Conservation (phyloP, 2,888 invertebrate species). For the Bombylius discolor region DNA sequence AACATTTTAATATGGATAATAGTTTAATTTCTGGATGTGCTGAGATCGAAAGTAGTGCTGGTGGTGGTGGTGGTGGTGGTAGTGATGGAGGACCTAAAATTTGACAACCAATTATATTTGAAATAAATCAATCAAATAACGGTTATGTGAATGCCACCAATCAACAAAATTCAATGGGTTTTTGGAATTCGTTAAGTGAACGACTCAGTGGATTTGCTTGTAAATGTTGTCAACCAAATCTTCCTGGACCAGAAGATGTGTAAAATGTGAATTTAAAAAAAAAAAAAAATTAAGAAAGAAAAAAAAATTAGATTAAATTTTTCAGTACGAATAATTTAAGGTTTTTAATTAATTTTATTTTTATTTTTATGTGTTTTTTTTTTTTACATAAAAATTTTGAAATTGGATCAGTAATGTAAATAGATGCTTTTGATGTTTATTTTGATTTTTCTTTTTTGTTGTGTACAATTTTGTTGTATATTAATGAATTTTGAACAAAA, state of each 20-base stretch:
- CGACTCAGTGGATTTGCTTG: constrained; percentile 33
- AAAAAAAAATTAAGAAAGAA: too few relatives aligned
- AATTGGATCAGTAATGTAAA: too few relatives aligned
- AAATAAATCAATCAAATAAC: constrained; percentile 27
- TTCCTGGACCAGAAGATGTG: constrained; percentile 36
- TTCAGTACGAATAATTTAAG: too few relatives aligned
- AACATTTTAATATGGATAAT: constrained; percentile 14
- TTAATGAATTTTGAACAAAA: too few relatives aligned
- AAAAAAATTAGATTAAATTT: too few relatives aligned
- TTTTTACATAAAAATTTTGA: too few relatives aligned
- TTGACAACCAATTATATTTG: constrained; percentile 35
- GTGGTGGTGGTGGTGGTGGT: constrained; percentile 8
- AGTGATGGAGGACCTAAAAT: constrained; percentile 27
- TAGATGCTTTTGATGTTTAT: too few relatives aligned
- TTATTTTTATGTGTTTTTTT: too few relatives aligned
- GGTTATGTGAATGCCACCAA: constrained; percentile 11
- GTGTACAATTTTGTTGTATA: too few relatives aligned
- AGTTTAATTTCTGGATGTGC: too few relatives aligned
- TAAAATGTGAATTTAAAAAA: constrained; percentile 13
- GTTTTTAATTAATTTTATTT: too few relatives aligned
- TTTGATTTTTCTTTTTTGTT: too few relatives aligned
- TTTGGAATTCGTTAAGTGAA: constrained; percentile 34
- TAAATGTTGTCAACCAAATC: constrained; percentile 35
- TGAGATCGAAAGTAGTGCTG: background rate
- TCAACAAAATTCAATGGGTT: constrained; percentile 22